Conservation (phyloP, 2,797 vertebrate genomes). For the Dermochelys coriacea region DNA sequence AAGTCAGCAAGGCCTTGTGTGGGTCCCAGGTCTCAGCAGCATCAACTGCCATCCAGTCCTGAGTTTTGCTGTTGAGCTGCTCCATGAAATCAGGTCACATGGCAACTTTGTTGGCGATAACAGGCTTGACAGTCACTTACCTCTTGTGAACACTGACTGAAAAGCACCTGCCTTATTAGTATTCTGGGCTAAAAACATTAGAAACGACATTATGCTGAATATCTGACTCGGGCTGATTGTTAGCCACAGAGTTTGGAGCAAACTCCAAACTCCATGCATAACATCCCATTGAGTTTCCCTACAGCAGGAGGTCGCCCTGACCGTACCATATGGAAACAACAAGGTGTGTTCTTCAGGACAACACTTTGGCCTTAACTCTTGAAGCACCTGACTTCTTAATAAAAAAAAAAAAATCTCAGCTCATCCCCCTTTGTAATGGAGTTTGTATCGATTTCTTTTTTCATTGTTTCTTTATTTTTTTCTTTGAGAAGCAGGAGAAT, state of each 20-base stretch:
- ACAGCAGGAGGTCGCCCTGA: not conserved
- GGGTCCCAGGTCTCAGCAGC: no score
- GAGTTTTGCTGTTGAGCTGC: not conserved
- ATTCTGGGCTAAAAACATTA: no score
- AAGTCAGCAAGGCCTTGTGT: no score
- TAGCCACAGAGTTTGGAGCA: not conserved
- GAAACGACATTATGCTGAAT: no score
- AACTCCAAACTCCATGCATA: not conserved
- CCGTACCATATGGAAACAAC: not conserved
- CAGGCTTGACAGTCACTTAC: not conserved
- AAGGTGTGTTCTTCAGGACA: not conserved
- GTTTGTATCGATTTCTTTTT: not conserved
- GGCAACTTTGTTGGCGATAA: not conserved
- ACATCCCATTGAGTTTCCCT: not conserved
- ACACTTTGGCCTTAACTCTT: not conserved
- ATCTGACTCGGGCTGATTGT: not conserved
- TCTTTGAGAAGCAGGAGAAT: not conserved
- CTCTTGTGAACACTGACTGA: not conserved
- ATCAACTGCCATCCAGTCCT: not conserved
- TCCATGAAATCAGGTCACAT: not conserved
- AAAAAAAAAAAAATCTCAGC: not conserved
- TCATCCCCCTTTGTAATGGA: not conserved
- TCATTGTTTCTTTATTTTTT: not conserved
- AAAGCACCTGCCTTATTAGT: not conserved
- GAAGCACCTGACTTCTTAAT: not conserved